phyloP scores from a whole-genome alignment of 2,797 vertebrate species.

The Pteronotus mesoamericanus region DNA sequence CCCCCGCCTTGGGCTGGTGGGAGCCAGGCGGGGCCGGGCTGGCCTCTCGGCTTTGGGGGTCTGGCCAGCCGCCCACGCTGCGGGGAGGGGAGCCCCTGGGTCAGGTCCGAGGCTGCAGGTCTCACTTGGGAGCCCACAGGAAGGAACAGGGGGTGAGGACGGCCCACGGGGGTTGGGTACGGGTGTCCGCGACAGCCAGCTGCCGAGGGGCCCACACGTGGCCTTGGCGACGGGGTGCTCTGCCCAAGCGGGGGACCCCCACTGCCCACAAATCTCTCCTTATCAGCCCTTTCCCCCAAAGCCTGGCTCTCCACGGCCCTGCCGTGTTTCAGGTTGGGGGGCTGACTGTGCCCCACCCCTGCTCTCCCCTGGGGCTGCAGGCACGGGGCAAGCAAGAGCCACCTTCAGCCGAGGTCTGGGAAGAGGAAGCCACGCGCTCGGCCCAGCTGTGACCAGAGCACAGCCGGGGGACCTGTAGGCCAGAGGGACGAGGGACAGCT shows the following conservation, averaged over 20 bases:
- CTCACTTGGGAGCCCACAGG: rapidly evolving
- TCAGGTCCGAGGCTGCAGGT: background rate
- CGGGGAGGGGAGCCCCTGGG: background rate
- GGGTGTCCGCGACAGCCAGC: background rate
- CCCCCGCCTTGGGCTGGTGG: background rate
- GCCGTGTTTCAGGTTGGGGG: background rate
- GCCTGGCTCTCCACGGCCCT: background rate
- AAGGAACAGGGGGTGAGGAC: too few species aligned
- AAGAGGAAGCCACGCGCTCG: background rate
- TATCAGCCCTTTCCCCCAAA: background rate
- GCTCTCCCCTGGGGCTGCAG: background rate
- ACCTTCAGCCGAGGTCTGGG: background rate
- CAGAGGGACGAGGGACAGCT: background rate
- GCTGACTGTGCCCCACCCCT: background rate
- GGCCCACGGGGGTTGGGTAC: background rate
- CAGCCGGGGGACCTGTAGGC: background rate
- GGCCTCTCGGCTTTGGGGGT: background rate
- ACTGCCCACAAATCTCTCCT: background rate
- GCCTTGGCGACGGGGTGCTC: background rate
- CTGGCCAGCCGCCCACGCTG: background rate
- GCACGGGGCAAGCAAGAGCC: background rate
- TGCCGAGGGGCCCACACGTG: too few species aligned
- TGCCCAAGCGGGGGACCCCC: background rate
- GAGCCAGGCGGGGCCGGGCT: background rate
- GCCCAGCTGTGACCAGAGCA: background rate